Conservation (phyloP, 2,113 vertebrate genomes). For the Genyomyrus donnyi region DNA sequence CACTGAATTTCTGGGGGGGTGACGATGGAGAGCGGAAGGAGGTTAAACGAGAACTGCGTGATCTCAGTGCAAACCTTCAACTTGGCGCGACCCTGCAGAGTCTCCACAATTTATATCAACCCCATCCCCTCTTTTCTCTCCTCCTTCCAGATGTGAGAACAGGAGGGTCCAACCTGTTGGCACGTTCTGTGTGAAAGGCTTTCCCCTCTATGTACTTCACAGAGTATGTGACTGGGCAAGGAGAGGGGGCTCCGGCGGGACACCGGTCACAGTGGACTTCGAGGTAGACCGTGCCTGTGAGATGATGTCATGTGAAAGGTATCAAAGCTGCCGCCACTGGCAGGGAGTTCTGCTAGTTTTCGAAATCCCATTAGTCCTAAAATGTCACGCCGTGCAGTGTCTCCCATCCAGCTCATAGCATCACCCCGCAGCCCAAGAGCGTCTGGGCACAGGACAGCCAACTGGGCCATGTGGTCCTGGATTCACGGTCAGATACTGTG, state of each 20-base stretch:
- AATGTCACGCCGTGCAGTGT: neutral
- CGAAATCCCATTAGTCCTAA: neutral
- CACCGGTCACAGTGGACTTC: neutral
- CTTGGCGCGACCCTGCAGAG: constrained; percentile 23
- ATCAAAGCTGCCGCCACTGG: neutral
- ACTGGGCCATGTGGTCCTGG: neutral
- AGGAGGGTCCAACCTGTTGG: neutral
- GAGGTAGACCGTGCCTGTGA: neutral
- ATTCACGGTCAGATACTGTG: neutral
- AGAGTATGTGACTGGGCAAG: neutral
- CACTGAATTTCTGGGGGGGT: neutral
- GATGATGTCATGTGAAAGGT: neutral
- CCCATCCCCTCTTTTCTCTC: neutral
- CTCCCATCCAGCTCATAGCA: neutral
- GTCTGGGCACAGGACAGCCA: neutral
- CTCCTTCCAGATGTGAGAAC: neutral
- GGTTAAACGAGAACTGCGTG: constrained; percentile 18
- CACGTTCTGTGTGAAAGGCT: neutral
- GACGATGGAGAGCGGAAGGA: constrained; percentile 1
- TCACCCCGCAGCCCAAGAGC: neutral
- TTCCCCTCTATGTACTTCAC: neutral
- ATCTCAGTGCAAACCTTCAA: constrained; percentile 24
- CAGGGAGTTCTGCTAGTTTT: neutral
- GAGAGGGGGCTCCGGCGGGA: neutral
- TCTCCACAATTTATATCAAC: neutral